Conservation (phyloP, 2,113 vertebrate genomes). For the Dunckerocampus dactyliophorus region DNA sequence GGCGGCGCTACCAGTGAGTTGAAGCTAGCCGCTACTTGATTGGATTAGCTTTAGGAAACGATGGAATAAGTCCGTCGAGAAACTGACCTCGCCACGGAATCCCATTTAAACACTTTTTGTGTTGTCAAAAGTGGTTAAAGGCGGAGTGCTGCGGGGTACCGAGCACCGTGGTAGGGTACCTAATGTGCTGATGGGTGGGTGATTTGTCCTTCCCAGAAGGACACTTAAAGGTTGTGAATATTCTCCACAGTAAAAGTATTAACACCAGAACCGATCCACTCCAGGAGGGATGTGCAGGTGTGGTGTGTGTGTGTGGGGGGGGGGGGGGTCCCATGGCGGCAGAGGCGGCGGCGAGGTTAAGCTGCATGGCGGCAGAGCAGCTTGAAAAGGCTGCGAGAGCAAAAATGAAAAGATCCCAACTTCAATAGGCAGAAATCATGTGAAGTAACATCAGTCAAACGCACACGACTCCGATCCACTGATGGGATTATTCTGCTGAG, state of each 20-base stretch:
- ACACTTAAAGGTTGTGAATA: too few species aligned
- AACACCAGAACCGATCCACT: conserved; percentile 20
- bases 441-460: conserved; percentile 23
- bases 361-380: conserved; percentile 3
- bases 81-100: too few species aligned
- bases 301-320: too few species aligned
- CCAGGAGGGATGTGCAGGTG: conserved; percentile 1
- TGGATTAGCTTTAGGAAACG: background rate
- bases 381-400: conserved; percentile 9
- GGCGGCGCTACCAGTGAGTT: background rate
- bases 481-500: conserved; percentile 17
- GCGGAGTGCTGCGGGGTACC: too few species aligned
- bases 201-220: too few species aligned
- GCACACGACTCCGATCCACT: background rate
- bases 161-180: too few species aligned
- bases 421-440: conserved; percentile 24
- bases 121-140: too few species aligned
- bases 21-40: background rate
- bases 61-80: background rate
- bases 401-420: conserved; percentile 25
- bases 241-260: too few species aligned
- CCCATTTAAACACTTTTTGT: too few species aligned
- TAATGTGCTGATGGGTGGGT: too few species aligned
- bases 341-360: conserved; percentile 6
- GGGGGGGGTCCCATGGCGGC: too few species aligned